Evolutionary conservation across 2,888 invertebrate genomes (phyloP).

Genomic region (Melipona bicolor): DNA sequence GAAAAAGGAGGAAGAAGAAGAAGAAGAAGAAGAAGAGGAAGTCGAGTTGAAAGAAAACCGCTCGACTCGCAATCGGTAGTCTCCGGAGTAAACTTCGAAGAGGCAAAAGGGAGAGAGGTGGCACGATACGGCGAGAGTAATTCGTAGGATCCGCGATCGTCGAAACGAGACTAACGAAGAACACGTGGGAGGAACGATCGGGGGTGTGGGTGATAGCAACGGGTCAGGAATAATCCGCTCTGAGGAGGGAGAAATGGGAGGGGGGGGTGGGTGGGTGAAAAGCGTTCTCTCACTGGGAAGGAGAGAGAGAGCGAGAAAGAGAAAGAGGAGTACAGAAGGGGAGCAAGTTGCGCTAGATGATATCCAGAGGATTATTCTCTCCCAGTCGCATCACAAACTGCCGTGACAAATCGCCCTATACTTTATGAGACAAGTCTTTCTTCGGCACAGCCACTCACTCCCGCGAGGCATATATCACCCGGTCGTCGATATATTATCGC

Average conservation of each 20-base stretch:
- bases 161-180: constrained; percentile 70
- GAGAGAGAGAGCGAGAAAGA: constrained; percentile 48
- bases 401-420: constrained; percentile 83
- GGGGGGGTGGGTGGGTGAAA: constrained; percentile 60
- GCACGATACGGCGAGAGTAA: constrained; percentile 33
- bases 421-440: constrained; percentile 82
- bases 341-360: constrained; percentile 72
- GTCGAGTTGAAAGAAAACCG: not conserved
- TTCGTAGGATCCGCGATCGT: constrained; percentile 59
- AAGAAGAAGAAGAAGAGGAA: not conserved
- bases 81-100: constrained; percentile 32
- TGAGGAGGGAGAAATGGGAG: constrained; percentile 51
- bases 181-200: constrained; percentile 51
- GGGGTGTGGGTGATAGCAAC: constrained; percentile 47
- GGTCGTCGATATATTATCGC: constrained; percentile 77
- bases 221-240: constrained; percentile 73
- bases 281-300: constrained; percentile 40
- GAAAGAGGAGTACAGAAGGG: constrained; percentile 44
- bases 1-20: not conserved
- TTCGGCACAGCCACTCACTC: constrained; percentile 76
- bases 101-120: not conserved
- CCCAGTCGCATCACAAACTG: constrained; percentile 81
- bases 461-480: constrained; percentile 78
- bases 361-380: constrained; percentile 81
- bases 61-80: not conserved